phyloP scores from a whole-genome alignment of 2,888 invertebrate genomes.

The Leptogaster cylindrica region DNA sequence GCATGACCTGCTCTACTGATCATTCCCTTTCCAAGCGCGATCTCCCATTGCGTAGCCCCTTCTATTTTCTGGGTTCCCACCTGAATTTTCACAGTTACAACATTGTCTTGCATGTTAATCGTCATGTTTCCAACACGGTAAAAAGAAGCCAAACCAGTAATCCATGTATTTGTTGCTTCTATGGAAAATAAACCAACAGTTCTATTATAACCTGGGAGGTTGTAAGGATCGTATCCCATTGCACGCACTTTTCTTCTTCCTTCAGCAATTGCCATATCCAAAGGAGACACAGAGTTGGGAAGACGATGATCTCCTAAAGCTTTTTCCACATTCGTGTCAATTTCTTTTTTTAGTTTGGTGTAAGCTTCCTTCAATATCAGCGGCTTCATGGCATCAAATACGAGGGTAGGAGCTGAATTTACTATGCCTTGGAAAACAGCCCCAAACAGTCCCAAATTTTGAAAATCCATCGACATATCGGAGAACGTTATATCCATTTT shows the following conservation, averaged over 20 bases:
- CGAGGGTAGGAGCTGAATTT: slow-evolving; percentile 79
- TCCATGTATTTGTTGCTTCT: slow-evolving; percentile 75
- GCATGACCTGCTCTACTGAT: slow-evolving; percentile 75
- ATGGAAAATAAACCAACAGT: slow-evolving; percentile 74
- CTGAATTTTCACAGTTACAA: slow-evolving; percentile 66
- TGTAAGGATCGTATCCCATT: slow-evolving; percentile 75
- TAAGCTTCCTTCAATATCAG: slow-evolving; percentile 81
- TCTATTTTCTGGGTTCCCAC: slow-evolving; percentile 80
- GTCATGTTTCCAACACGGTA: slow-evolving; percentile 81
- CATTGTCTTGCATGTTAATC: slow-evolving; percentile 75
- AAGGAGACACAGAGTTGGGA: slow-evolving; percentile 84
- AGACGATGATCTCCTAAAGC: slow-evolving; percentile 74
- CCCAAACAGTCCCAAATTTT: slow-evolving; percentile 79
- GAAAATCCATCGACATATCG: slow-evolving; percentile 79
- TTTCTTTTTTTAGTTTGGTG: slow-evolving; percentile 72
- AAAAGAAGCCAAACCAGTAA: slow-evolving; percentile 80
- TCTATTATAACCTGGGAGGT: slow-evolving; percentile 75
- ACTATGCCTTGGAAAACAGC: slow-evolving; percentile 74
- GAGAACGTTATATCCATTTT: slow-evolving; percentile 79
- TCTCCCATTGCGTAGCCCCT: slow-evolving; percentile 81
- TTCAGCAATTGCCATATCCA: slow-evolving; percentile 82
- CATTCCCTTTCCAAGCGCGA: slow-evolving; percentile 71
- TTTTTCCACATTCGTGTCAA: slow-evolving; percentile 76
- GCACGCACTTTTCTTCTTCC: slow-evolving; percentile 72
- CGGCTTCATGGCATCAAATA: slow-evolving; percentile 88